Percentiles rank a stretch among this genome's conserved stretches.
Conservation (phyloP, 2,113 vertebrate species). For the Strix uralensis region DNA sequence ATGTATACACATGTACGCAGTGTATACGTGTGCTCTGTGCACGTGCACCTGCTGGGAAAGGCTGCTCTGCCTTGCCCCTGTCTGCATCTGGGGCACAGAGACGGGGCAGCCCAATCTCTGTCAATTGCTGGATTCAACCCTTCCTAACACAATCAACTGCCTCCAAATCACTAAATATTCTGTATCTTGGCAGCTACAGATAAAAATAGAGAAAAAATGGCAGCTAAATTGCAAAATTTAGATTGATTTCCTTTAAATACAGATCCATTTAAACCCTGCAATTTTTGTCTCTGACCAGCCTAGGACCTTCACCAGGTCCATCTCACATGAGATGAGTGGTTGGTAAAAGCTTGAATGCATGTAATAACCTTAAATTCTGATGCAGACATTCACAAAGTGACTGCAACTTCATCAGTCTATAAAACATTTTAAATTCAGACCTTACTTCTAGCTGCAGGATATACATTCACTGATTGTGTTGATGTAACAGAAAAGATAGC, state of each 20-base stretch:
- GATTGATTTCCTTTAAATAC: not conserved
- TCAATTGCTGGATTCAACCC: accelerated
- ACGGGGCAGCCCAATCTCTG: not conserved
- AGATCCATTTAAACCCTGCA: not conserved
- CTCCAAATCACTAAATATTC: not conserved
- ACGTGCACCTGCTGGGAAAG: not conserved
- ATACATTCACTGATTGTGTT: not conserved
- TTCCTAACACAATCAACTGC: not conserved
- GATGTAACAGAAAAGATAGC: conserved; percentile 15
- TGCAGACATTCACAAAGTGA: not conserved
- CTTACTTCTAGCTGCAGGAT: not conserved
- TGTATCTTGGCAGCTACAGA: not conserved
- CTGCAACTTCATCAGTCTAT: not conserved
- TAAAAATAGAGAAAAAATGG: not conserved
- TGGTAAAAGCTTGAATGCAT: not conserved
- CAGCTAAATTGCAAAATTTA: not conserved
- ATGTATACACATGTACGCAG: accelerated
- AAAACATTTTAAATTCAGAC: not conserved
- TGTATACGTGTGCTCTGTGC: accelerated
- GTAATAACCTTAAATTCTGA: not conserved
- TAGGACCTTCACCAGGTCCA: not conserved
- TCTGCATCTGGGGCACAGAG: not conserved
- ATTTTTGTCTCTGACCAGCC: not conserved
- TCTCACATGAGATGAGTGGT: not conserved
- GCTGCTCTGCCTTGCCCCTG: not conserved